These are phyloP conservation scores for Platypus cylindrus DNA, from an alignment of 2,888 invertebrate species.

Conservation along the genomic window DNA sequence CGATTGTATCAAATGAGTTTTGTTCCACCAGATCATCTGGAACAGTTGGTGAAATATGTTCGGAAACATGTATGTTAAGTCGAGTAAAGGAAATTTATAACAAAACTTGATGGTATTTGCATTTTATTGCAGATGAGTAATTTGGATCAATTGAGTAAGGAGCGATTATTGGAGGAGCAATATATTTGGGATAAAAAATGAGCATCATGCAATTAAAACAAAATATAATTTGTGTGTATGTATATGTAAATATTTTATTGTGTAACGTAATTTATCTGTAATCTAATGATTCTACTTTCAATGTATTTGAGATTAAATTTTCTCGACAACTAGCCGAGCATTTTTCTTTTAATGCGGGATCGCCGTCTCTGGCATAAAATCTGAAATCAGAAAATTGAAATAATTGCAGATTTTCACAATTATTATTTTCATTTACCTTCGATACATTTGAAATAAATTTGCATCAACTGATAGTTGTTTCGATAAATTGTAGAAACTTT, in stretches of 20 bases:
- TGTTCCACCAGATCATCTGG: constrained; percentile 52
- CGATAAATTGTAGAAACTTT: constrained; percentile 49
- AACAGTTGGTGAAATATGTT: constrained; percentile 60
- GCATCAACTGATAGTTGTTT: constrained; percentile 43
- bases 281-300: constrained; percentile 12
- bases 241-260: too few species aligned
- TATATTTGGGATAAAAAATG: background rate
- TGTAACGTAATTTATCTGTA: constrained; percentile 5
- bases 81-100: background rate
- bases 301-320: constrained; percentile 19
- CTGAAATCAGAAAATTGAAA: constrained; percentile 8
- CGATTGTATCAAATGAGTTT: constrained; percentile 58
- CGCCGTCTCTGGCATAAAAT: constrained; percentile 21
- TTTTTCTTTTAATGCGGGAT: constrained; percentile 18
- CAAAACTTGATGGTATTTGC: too few species aligned
- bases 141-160: constrained; percentile 14
- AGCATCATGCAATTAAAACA: background rate
- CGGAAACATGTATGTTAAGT: constrained; percentile 52
- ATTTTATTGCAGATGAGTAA: constrained; percentile 12
- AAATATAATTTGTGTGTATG: background rate
- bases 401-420: background rate
- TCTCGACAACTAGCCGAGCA: constrained; percentile 20
- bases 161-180: constrained; percentile 6
- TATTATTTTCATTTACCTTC: constrained; percentile 25
- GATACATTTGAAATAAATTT: constrained; percentile 34